A percentile compares a stretch with the other conserved stretches of the same genome.
Conservation (phyloP, 2,888 invertebrate genomes). For the Netelia inedita region DNA sequence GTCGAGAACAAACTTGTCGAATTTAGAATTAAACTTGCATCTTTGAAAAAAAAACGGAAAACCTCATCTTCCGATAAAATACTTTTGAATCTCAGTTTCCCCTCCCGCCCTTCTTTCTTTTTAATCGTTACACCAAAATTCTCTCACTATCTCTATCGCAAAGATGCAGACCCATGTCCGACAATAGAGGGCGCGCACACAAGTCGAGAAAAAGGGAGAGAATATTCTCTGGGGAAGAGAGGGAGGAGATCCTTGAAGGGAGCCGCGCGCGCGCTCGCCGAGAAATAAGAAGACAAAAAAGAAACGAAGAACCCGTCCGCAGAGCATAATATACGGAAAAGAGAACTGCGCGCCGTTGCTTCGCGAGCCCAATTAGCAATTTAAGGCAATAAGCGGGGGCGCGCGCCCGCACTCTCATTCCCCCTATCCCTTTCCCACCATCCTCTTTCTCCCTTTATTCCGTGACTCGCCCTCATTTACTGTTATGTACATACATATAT, state of each 20-base stretch:
- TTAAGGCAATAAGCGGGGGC: slow-evolving; percentile 81
- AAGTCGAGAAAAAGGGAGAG: slow-evolving; percentile 31
- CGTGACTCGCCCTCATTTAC: no score
- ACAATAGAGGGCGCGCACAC: slow-evolving; percentile 69
- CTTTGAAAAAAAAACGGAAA: no score
- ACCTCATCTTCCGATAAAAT: no score
- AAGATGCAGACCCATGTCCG: slow-evolving; percentile 45
- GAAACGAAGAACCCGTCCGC: slow-evolving; percentile 69
- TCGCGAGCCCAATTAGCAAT: slow-evolving; percentile 81
- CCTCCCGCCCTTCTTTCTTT: slow-evolving; percentile 41
- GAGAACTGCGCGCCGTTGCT: slow-evolving; percentile 71
- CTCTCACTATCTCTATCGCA: neutral
- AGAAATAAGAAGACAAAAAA: slow-evolving; percentile 31
- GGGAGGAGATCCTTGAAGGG: slow-evolving; percentile 62
- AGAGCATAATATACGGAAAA: slow-evolving; percentile 70
- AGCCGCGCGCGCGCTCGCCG: slow-evolving; percentile 62
- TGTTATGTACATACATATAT: neutral
- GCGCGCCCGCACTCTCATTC: slow-evolving; percentile 65
- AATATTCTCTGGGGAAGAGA: slow-evolving; percentile 45
- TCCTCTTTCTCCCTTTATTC: neutral
- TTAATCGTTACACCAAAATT: slow-evolving; percentile 9
- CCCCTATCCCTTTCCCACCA: slow-evolving; percentile 58
- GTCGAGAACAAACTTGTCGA: no score
- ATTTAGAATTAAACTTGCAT: no score
- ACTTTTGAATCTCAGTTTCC: slow-evolving; percentile 25